phyloP scores from a whole-genome alignment of 2,797 vertebrate species.

The Epinephelus coioides region DNA sequence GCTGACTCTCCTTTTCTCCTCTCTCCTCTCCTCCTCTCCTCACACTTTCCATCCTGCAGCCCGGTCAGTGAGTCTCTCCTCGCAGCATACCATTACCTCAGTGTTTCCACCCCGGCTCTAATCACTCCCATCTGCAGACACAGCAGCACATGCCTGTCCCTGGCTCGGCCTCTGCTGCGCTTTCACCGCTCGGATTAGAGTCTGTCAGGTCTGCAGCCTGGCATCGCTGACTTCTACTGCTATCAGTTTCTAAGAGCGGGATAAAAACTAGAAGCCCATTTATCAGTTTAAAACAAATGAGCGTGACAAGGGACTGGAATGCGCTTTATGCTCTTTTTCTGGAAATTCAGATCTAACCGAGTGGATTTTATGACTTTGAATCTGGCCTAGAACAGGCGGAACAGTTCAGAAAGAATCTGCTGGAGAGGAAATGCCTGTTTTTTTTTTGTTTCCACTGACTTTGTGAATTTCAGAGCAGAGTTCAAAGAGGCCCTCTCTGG shows the following conservation, averaged over 20 bases:
- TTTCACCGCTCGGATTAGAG: slow-evolving; percentile 48
- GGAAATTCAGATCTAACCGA: slow-evolving; percentile 26
- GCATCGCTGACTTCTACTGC: slow-evolving; percentile 43
- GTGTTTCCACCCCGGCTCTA: slow-evolving; percentile 82
- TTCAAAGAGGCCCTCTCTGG: slow-evolving; percentile 57
- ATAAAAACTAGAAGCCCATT: slow-evolving; percentile 24
- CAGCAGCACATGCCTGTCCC: slow-evolving; percentile 69
- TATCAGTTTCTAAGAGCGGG: slow-evolving; percentile 45
- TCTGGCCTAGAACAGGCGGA: slow-evolving; percentile 24
- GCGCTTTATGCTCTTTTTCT: slow-evolving; percentile 12
- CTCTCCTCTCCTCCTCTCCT: slow-evolving; percentile 46
- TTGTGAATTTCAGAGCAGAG: slow-evolving; percentile 48
- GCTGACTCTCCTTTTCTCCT: slow-evolving; percentile 65
- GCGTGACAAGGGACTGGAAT: slow-evolving; percentile 24
- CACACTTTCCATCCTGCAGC: slow-evolving; percentile 76
- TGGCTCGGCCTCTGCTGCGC: slow-evolving; percentile 50
- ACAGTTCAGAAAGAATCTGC: slow-evolving; percentile 42
- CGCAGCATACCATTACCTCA: slow-evolving; percentile 77
- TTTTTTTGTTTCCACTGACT: slow-evolving; percentile 54
- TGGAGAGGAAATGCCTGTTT: slow-evolving; percentile 40
- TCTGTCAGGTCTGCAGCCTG: slow-evolving; percentile 59
- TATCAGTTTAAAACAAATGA: slow-evolving; percentile 41
- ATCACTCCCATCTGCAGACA: slow-evolving; percentile 84
- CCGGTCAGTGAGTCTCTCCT: slow-evolving; percentile 64
- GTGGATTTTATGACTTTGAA: slow-evolving; percentile 52